phyloP scores from a whole-genome alignment of 2,888 invertebrate species.

The Hypolimnas misippus region DNA sequence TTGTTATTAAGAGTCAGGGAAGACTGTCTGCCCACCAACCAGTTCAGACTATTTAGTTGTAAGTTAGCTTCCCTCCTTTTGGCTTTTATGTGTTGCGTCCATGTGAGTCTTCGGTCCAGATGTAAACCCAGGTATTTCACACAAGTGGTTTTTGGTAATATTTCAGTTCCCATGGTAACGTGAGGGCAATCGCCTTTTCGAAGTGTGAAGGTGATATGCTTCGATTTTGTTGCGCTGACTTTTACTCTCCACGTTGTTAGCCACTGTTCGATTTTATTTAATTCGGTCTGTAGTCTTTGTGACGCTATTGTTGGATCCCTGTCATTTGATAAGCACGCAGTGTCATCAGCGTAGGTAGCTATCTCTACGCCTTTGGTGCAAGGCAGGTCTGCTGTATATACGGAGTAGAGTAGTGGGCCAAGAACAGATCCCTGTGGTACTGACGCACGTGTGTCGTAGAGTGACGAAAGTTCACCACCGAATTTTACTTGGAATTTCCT shows the following conservation, averaged over 20 bases:
- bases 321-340: neutral
- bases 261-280: too few relatives aligned
- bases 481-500: slow-evolving; percentile 10
- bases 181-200: neutral
- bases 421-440: slow-evolving; percentile 17
- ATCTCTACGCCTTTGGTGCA: neutral
- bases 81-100: slow-evolving; percentile 7
- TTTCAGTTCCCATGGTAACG: neutral
- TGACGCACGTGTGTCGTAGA: neutral
- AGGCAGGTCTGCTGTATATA: slow-evolving; percentile 11
- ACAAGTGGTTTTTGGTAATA: neutral
- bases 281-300: neutral
- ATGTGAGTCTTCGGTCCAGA: neutral
- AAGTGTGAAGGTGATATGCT: slow-evolving; percentile 4
- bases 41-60: slow-evolving; percentile 23
- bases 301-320: neutral
- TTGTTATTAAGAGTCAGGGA: slow-evolving; percentile 28
- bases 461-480: neutral
- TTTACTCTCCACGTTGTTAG: slow-evolving; percentile 1
- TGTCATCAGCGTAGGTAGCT: slow-evolving; percentile 14
- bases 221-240: slow-evolving; percentile 11
- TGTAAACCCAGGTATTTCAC: slow-evolving; percentile 10
- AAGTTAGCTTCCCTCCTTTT: neutral
- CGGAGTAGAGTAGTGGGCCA: neutral
- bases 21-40: slow-evolving; percentile 34